phyloP scores from a whole-genome alignment of 2,888 invertebrate genomes.

The Spilarctia lutea region DNA sequence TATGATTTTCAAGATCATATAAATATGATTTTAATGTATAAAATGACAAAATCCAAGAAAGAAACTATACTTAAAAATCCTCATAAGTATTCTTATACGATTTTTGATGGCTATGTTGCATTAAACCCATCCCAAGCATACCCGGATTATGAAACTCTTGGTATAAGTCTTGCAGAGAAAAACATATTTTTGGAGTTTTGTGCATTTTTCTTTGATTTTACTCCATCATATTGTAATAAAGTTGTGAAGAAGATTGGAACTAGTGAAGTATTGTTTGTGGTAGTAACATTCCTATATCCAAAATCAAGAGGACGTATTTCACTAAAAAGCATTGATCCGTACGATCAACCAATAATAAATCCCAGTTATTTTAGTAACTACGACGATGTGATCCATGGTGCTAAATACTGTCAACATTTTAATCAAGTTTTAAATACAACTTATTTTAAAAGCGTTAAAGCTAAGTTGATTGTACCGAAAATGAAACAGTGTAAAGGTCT shows the following conservation, averaged over 20 bases:
- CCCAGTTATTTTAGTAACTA: constrained; percentile 5
- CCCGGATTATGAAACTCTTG: constrained; percentile 14
- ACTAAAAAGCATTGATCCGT: not conserved
- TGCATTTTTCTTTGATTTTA: constrained; percentile 2
- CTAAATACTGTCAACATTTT: constrained; percentile 9
- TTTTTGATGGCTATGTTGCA: constrained; percentile 5
- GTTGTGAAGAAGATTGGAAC: not conserved
- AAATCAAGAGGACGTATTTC: constrained; percentile 9
- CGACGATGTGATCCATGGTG: not conserved
- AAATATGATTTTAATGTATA: not conserved
- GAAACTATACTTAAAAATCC: not conserved
- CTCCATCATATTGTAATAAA: not conserved
- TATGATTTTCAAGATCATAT: constrained; percentile 6
- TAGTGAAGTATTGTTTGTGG: not conserved
- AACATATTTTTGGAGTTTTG: constrained; percentile 2
- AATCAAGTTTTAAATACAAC: constrained; percentile 2
- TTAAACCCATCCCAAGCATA: constrained; percentile 1
- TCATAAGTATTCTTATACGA: not conserved
- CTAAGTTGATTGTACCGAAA: not conserved
- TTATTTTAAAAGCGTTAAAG: not conserved
- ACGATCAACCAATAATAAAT: constrained; percentile 1
- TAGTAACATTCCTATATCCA: not conserved
- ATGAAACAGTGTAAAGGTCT: not conserved
- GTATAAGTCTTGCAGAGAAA: not conserved
- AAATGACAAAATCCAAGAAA: constrained; percentile 3